A percentile compares a stretch with the other conserved stretches of the same genome.
Evolutionary conservation across 2,797 vertebrate genomes (phyloP).

Genomic region (Muscicapa striata): DNA sequence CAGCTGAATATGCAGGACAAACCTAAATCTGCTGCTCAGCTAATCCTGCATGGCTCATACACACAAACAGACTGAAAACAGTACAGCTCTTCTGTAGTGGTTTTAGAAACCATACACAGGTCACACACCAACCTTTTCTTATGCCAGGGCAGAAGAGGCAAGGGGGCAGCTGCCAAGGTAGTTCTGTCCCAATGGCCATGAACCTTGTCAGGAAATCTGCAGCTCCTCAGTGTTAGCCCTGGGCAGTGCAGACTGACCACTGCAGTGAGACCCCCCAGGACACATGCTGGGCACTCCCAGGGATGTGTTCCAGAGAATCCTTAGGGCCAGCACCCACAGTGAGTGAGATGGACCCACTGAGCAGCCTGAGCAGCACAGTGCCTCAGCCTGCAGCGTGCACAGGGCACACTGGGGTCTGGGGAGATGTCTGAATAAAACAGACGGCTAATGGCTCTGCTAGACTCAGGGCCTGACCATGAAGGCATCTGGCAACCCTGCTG

Average conservation of each 20-base stretch:
- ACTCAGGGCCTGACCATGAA: neutral
- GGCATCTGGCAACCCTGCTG: neutral
- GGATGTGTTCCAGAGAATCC: fast-evolving
- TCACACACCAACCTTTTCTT: neutral
- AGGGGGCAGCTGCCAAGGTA: neutral
- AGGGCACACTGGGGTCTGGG: neutral
- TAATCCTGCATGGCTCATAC: neutral
- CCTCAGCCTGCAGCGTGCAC: fast-evolving
- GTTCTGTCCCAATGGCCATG: neutral
- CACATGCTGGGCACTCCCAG: fast-evolving
- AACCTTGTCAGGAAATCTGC: neutral
- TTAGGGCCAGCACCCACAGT: neutral
- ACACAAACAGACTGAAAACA: neutral
- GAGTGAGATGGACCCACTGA: fast-evolving
- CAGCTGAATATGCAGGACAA: neutral
- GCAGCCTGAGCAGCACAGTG: neutral
- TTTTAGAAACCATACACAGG: neutral
- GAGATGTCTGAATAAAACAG: neutral
- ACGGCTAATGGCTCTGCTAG: neutral
- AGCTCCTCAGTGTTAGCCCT: neutral
- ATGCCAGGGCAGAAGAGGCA: neutral
- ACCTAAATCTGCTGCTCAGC: neutral
- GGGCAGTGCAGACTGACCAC: neutral
- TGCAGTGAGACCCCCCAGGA: neutral
- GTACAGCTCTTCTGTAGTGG: neutral